Evolutionary conservation across 1,140 invertebrate genomes (phyloP), one percentile per base, ranked within the genome.

Genomic region (Phymastichus coffea): DNA sequence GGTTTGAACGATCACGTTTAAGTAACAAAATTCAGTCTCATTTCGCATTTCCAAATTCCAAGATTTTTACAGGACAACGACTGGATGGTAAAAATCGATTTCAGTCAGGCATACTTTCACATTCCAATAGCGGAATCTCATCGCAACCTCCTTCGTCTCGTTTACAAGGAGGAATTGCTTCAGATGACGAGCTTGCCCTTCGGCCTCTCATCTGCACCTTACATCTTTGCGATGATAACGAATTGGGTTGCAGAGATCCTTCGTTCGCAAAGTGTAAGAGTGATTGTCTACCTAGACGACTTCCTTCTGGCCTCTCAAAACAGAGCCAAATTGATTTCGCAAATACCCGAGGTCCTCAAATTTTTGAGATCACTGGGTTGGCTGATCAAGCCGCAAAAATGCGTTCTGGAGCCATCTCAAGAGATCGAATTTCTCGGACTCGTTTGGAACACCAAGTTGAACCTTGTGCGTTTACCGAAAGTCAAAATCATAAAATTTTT

Each of bases 161-260:
- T 51, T 17, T 72, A 74, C 66, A 41, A 56, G 43, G 59, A 22
- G 46, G 64, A 56, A 40, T 19, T 70, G 4, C 28, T n/a, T n/a
- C n/a, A n/a, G n/a, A n/a, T n/a, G n/a, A n/a, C n/a, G n/a, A n/a
- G n/a, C n/a, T n/a, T n/a, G n/a, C n/a, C n/a, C n/a, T n/a, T n/a
- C n/a, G n/a, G n/a, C n/a, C n/a, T n/a, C n/a, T n/a, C n/a, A n/a
- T n/a, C n/a, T n/a, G n/a, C n/a, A n/a, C n/a, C n/a, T n/a, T n/a
- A n/a, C n/a, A n/a, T n/a, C n/a, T n/a, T n/a, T n/a, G n/a, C n/a
- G n/a, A n/a, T n/a, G n/a, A n/a, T n/a, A n/a, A n/a, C n/a, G n/a
- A n/a, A n/a, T 63, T 2, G 70, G 71, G 40, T 75, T 22, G 70
- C 69, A n/a, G 65, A 71, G 23, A 65, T 57, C 51, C 64, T 70